Base-by-base conservation (phyloP, 92 coral and sea anemone genomes). In the Actinernus sp. region DNA sequence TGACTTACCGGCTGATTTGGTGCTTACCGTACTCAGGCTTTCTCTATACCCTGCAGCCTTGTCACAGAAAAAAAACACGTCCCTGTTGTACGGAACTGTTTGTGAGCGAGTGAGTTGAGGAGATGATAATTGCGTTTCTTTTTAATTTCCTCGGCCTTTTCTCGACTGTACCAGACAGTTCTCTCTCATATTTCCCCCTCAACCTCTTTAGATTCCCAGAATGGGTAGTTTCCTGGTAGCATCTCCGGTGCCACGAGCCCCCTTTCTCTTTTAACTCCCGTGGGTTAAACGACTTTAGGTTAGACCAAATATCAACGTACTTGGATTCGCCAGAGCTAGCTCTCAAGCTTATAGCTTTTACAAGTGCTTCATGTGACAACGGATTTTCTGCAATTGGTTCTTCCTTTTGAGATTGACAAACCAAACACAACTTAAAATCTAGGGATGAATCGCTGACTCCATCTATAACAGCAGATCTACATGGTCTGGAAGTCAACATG, bases 171-270 rank as follows among this genome's bases (percentile, higher is more conserved):
- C 81, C 80, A 31, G 46, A 69, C 24, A 69, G 61, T 65, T 77
- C 58, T 41, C 80, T 84, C 58, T 76, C 85, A 76, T 70, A 77
- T 36, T 81, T 48, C 51, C 61, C 83, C 68, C 47, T 61, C 29
- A 71, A 80, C 50, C 75, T 31, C 47, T 41, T 69, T 24, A 76
- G 69, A 84, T 68, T 84, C 51, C 81, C 90, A 45, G 90, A 55
- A 55, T 84, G 85, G 52, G 70, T 79, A 53, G 85, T 76, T 43
- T 84, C 78, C 62, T 84, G 61, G 34, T 69, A 84, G 58, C 85
- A 75, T 17, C 65, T 64, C 41, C 90, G 46, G 29, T 84, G 90
- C 90, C 90, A 84, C 77, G 78, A 75, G 27, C 68, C 79, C 29
- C 57, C n/a, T n/a, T n/a, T 49, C 32, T 45, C 79, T 34, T 68